Evolutionary conservation across 1,140 invertebrate species (phyloP), one percentile per base, ranked within the genome.

Genomic region (Apis dorsata): DNA sequence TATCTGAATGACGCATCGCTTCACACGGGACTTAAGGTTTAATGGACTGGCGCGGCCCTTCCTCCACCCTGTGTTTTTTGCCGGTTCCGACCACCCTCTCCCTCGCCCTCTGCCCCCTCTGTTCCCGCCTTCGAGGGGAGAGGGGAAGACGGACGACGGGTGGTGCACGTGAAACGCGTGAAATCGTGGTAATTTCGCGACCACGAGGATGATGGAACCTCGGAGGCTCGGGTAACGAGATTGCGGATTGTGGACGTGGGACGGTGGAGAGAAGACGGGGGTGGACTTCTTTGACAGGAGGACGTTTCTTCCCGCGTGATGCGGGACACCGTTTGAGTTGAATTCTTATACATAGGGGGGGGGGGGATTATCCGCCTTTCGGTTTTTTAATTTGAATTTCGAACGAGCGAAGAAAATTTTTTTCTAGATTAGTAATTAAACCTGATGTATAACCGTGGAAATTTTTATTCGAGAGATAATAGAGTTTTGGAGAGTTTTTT

Each of bases 11-110:
- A 92, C 91, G 86, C 91, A 94, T 94, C 92, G 90, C 89, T 94
- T 94, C 93, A 85, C 93, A 94, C 92, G 93, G 91, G 93, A 93
- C 92, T 94, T 93, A 93, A 87, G 86, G 84, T 90, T 92, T 93
- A 93, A 94, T 93, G 92, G 91, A 93, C 90, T 91, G 72, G 53
- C 65, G n/a, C 34, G 24, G 59, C 55, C 74, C 65, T 10, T 34
- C 24, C 1, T 21, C 15, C 12, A 28, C 10, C 21, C 11, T 17
- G 57, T n/a, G 55, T 74, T 81, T 66, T 84, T 73, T 24, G 24
- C 21, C 55, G 34, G 55, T 3, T 28, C 62, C 19, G 59, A 7
- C 70, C 59, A 57, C 19, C 55, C 59, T 19, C 11, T 12, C 21
- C 11, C 12, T 34, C 17, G 24, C 15, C 44, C 24, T 28, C 15